Evolutionary conservation across 1,140 invertebrate species (phyloP), one percentile per base, ranked within the genome.

Genomic region (Anastrepha ludens): DNA sequence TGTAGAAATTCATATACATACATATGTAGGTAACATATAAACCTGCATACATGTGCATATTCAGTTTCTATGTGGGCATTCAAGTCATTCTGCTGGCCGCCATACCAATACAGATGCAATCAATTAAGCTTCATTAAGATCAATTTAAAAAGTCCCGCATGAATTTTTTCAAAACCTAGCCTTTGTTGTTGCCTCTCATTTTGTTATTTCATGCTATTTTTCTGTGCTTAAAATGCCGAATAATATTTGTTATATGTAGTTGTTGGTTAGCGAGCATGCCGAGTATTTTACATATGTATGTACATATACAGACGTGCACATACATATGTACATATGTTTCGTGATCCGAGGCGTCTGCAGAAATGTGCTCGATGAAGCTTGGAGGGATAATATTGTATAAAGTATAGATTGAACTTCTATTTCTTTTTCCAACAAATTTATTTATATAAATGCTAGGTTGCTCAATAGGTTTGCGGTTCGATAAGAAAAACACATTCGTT

Each of bases 71-170:
- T 86, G 86, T 50, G 60, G n/a, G 50, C 20, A 58, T 58, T 47
- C 29, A 60, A 11, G 58, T 44, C 4, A 50, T 17, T 55, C 62
- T 88, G 65, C 41, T 74, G 20, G n/a, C 50, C 78, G 59, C 81
- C 88, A 88, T 89, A 93, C 91, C 85, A 89, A 90, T 90, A 93
- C 92, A 88, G 41, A 44, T 13, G 89, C 92, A 87, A 85, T 88
- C 92, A 93, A 93, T 93, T 93, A 93, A 93, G 92, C 91, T 92
- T 93, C 92, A 91, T 93, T 93, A 93, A 93, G 91, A 93, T 91
- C 92, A 93, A 93, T 93, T 93, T 93, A 93, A 89, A 92, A 64
- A 87, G 90, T 92, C 92, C 92, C 91, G 92, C 92, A 93, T 93
- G 91, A 91, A 74, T 74, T 74, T 74, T 74, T 74, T 47, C 67